Conservation (phyloP, 2,888 invertebrate genomes). For the Neoascia interrupta region DNA sequence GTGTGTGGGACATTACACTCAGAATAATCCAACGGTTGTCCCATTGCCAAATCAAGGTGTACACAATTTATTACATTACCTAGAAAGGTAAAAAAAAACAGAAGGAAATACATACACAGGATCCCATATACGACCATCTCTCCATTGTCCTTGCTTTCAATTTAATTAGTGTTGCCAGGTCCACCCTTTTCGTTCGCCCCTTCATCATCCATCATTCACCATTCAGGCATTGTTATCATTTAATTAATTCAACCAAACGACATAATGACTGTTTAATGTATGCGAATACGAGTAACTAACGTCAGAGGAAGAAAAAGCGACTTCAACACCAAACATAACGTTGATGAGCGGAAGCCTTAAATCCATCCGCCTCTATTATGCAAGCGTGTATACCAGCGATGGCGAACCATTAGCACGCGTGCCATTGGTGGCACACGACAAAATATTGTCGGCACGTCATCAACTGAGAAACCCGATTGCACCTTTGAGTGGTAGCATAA, state of each 20-base stretch:
- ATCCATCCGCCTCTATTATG: constrained; percentile 58
- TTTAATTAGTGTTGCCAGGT: constrained; percentile 35
- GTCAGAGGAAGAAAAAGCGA: constrained; percentile 26
- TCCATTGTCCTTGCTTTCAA: constrained; percentile 30
- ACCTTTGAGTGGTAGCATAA: too few relatives aligned
- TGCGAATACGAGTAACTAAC: neutral
- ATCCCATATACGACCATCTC: too few relatives aligned
- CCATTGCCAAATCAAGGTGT: too few relatives aligned
- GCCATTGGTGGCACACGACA: too few relatives aligned
- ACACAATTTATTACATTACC: too few relatives aligned
- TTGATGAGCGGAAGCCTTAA: constrained; percentile 62
- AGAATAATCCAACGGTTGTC: too few relatives aligned
- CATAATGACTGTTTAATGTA: constrained; percentile 49
- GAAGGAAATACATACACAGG: neutral
- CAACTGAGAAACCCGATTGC: too few relatives aligned
- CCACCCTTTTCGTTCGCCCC: constrained; percentile 19
- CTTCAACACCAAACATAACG: constrained; percentile 46
- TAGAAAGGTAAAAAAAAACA: constrained; percentile 26
- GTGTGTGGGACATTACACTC: too few relatives aligned
- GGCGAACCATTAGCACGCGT: too few relatives aligned
- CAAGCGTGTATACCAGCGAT: constrained; percentile 29
- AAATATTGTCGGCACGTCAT: too few relatives aligned
- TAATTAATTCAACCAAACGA: constrained; percentile 52
- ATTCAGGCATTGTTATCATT: constrained; percentile 59
- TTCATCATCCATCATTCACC: constrained; percentile 42